phyloP scores from a whole-genome alignment of 2,888 invertebrate species.

The Hyppa rectilinea region DNA sequence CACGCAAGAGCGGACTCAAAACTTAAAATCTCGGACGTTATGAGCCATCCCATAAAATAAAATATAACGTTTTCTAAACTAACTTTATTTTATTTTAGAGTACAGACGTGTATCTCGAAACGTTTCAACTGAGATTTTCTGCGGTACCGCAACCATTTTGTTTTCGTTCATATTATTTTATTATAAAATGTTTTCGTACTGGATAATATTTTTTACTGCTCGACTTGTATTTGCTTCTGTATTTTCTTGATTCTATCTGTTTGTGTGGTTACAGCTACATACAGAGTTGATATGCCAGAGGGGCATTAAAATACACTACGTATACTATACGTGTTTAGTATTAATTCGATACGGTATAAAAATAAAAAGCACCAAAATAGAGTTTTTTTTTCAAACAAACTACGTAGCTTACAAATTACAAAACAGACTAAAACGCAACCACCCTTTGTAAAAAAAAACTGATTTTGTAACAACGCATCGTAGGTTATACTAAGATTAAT shows the following conservation, averaged over 20 bases:
- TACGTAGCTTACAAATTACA: no score
- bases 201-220: conserved; percentile 6
- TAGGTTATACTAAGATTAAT: no score
- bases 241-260: neutral
- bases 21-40: conserved; percentile 62
- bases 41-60: conserved; percentile 70
- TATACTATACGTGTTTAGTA: no score
- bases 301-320: no score
- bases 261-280: neutral
- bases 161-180: conserved; percentile 37
- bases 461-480: no score
- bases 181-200: conserved; percentile 30
- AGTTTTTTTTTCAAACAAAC: no score
- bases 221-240: conserved; percentile 7
- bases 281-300: no score
- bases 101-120: conserved; percentile 64
- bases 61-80: conserved; percentile 69
- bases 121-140: conserved; percentile 50
- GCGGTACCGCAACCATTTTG: conserved; percentile 34
- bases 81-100: conserved; percentile 67
- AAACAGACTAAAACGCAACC: no score
- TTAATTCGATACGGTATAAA: no score
- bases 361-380: no score
- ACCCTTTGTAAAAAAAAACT: no score
- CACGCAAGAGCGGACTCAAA: conserved; percentile 43